Conservation (phyloP, 2,113 vertebrate species). For the Microtus montanus region DNA sequence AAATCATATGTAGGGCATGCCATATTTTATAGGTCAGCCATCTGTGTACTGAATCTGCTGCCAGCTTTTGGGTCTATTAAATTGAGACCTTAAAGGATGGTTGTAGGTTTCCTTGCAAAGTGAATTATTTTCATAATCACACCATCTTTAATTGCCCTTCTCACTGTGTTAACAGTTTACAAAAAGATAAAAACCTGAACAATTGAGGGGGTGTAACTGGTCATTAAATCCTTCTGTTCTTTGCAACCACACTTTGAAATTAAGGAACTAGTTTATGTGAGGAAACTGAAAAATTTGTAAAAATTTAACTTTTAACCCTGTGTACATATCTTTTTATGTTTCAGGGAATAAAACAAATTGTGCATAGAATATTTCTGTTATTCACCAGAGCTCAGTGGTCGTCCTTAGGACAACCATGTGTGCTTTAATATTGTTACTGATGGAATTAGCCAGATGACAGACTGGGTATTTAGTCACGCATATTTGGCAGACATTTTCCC, state of each 20-base stretch:
- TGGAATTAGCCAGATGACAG: background rate
- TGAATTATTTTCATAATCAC: constrained; percentile 7
- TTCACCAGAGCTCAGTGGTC: background rate
- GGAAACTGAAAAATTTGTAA: background rate
- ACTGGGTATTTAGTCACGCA: background rate
- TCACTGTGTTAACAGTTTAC: background rate
- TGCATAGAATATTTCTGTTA: background rate
- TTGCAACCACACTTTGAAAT: background rate
- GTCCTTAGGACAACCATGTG: background rate
- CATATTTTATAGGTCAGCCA: background rate
- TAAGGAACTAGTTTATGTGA: background rate
- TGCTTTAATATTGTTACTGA: background rate
- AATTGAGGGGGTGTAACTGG: background rate
- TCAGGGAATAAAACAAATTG: background rate
- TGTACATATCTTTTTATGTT: background rate
- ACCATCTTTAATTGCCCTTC: background rate
- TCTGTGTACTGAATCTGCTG: constrained; percentile 24
- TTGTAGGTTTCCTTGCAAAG: background rate
- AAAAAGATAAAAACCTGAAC: background rate
- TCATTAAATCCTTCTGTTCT: background rate
- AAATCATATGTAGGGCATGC: background rate
- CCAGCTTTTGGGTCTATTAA: background rate
- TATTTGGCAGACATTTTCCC: background rate
- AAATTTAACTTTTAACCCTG: background rate
- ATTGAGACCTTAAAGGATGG: background rate